Evolutionary conservation across 2,888 invertebrate genomes (phyloP).

Genomic region (Hydraecia micacea): DNA sequence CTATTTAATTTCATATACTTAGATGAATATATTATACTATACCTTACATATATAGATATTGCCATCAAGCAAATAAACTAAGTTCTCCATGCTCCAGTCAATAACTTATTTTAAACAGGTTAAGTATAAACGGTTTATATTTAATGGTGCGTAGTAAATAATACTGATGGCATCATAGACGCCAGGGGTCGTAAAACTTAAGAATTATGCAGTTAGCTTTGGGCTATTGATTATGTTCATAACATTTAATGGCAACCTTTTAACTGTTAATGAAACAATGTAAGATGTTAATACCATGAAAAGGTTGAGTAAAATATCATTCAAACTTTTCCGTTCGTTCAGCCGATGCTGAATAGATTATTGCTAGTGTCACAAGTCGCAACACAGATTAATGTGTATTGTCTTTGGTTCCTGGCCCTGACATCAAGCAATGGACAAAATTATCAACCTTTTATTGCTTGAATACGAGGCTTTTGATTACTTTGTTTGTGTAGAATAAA

Average conservation of each 20-base stretch:
- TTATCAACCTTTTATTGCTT: background rate
- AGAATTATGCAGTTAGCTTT: constrained; percentile 20
- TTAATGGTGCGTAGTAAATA: constrained; percentile 22
- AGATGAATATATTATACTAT: background rate
- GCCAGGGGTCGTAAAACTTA: constrained; percentile 21
- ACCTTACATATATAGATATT: background rate
- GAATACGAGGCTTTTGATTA: background rate
- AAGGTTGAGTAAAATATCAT: background rate
- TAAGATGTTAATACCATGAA: constrained; percentile 9
- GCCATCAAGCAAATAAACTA: background rate
- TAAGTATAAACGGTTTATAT: constrained; percentile 7
- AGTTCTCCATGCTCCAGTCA: background rate
- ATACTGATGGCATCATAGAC: background rate
- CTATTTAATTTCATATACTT: background rate
- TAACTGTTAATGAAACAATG: constrained; percentile 5
- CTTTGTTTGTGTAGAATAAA: background rate
- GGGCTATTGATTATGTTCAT: constrained; percentile 27
- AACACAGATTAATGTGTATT: background rate
- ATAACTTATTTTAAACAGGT: constrained; percentile 15
- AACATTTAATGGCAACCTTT: constrained; percentile 10
- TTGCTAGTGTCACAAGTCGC: background rate
- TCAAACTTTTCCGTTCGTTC: background rate
- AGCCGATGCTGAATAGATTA: background rate
- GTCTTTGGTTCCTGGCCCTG: background rate
- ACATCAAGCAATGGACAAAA: background rate